phyloP scores from a whole-genome alignment of 1,140 invertebrate species.

The Metaphire vulgaris region DNA sequence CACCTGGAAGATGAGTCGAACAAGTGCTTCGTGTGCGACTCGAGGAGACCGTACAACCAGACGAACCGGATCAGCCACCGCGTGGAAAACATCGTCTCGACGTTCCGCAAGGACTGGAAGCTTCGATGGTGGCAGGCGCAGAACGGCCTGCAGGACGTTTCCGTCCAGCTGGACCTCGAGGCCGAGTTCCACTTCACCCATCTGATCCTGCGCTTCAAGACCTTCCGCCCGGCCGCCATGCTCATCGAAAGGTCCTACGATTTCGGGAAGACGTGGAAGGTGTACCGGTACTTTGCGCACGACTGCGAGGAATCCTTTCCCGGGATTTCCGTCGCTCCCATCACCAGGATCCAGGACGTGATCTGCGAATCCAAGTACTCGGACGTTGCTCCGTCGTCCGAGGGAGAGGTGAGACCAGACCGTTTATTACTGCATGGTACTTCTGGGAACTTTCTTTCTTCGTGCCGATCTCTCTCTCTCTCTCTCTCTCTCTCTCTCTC shows the following conservation, averaged over 20 bases:
- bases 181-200: conserved; percentile 98
- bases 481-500: no score
- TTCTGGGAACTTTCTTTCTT: no score
- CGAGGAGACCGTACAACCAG: conserved; percentile 67
- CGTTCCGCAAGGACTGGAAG: conserved; percentile 42
- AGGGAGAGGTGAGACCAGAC: conserved; percentile 66
- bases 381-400: conserved; percentile 73
- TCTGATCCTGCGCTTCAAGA: conserved; percentile 89
- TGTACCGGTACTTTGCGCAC: conserved; percentile 89
- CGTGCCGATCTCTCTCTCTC: no score
- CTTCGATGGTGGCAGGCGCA: conserved; percentile 92
- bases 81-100: conserved; percentile 73
- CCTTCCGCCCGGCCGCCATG: conserved; percentile 89
- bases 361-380: conserved; percentile 86
- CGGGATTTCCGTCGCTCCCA: conserved; percentile 62
- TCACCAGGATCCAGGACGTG: conserved; percentile 72
- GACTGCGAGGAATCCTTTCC: conserved; percentile 81
- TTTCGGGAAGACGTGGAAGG: conserved; percentile 83
- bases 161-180: conserved; percentile 81
- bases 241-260: conserved; percentile 88
- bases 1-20: conserved; percentile 72
- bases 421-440: no score
- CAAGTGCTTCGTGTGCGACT: conserved; percentile 88
- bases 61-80: conserved; percentile 41
- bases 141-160: conserved; percentile 85